A percentile compares a stretch with the other conserved stretches of the same genome.
Conservation (phyloP, 2,888 invertebrate species). For the Pseudococcus jackbeardsleyi region DNA sequence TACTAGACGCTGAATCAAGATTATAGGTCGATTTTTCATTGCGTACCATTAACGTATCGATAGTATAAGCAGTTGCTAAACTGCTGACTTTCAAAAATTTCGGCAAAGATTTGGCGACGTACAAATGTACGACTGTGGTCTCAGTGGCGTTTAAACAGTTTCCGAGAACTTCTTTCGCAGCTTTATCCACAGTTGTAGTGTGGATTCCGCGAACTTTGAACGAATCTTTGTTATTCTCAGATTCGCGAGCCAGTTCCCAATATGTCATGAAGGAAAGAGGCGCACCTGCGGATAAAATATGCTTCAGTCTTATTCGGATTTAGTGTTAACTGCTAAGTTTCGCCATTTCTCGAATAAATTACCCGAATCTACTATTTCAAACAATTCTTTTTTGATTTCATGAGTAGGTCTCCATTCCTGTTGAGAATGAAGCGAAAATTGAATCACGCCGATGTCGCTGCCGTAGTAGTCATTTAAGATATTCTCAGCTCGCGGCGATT, state of each 20-base stretch:
- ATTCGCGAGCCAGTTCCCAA: constrained; percentile 59
- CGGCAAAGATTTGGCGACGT: constrained; percentile 75
- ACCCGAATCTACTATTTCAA: neutral
- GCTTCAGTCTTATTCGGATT: too few relatives aligned
- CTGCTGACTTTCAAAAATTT: constrained; percentile 87
- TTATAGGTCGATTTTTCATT: neutral
- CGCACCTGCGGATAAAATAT: neutral
- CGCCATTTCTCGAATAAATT: neutral
- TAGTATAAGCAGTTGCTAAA: constrained; percentile 77
- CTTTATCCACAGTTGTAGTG: neutral
- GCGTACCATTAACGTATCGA: constrained; percentile 76
- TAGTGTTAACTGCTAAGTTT: too few relatives aligned
- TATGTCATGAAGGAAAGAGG: constrained; percentile 9
- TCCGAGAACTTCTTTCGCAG: neutral
- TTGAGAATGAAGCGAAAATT: neutral
- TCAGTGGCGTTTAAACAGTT: neutral
- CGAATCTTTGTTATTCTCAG: constrained; percentile 23
- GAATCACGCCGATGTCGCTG: constrained; percentile 57
- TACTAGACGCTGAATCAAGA: neutral
- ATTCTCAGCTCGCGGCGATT: neutral
- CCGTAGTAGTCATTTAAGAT: constrained; percentile 57
- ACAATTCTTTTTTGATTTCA: neutral
- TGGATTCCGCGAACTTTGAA: constrained; percentile 36
- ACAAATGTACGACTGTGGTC: neutral
- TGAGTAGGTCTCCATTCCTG: neutral